Percentiles rank a stretch among this genome's conserved stretches.
These are phyloP conservation scores for Oreochromis mossambicus DNA, from an alignment of 2,797 vertebrate species.

Conservation along the genomic window DNA sequence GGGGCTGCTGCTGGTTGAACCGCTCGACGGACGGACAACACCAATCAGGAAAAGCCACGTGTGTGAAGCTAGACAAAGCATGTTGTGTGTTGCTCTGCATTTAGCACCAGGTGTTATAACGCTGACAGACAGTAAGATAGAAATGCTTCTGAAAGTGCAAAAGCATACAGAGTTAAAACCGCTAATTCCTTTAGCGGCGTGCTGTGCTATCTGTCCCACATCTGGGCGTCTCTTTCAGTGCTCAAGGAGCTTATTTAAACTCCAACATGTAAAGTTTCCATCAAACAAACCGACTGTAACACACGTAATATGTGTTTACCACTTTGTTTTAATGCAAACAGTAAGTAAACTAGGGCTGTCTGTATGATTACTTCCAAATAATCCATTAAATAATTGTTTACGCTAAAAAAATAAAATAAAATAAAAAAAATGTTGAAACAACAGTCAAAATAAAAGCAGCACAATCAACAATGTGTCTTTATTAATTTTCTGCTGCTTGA, in stretches of 20 bases:
- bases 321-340: not conserved
- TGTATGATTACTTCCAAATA: not conserved
- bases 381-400: not conserved
- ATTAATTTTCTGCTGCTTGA: not conserved
- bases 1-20: constrained; percentile 6
- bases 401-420: not conserved
- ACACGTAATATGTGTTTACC: not conserved
- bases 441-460: not conserved
- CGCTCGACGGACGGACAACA: not conserved
- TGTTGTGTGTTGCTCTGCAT: not conserved
- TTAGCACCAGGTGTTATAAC: not conserved
- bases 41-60: constrained; percentile 10
- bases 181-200: not conserved
- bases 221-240: not conserved
- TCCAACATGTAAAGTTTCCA: not conserved
- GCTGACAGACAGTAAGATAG: not conserved
- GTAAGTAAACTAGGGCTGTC: not conserved
- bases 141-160: not conserved
- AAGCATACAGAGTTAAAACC: not conserved
- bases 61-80: not conserved
- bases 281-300: not conserved
- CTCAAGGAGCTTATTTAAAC: not conserved
- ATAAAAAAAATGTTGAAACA: not conserved
- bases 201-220: not conserved
- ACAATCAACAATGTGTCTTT: not conserved